phyloP scores from a whole-genome alignment of 2,113 vertebrate species.

The Euleptes europaea region DNA sequence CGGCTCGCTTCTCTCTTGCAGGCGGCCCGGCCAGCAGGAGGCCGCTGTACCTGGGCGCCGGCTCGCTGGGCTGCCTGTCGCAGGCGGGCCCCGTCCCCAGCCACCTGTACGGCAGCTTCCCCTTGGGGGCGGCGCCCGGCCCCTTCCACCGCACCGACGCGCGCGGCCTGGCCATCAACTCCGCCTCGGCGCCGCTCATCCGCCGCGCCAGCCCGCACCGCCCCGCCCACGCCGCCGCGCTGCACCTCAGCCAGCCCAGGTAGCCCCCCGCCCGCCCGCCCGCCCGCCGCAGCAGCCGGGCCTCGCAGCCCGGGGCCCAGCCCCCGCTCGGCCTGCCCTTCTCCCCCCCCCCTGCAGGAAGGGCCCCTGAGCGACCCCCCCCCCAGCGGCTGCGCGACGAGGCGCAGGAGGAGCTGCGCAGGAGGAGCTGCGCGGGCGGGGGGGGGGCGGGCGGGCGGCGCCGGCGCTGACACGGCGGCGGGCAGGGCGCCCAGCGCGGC shows the following conservation, averaged over 20 bases:
- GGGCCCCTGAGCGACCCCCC: not conserved
- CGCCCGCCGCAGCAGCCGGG: not conserved
- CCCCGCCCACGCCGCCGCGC: not conserved
- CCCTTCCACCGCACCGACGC: not conserved
- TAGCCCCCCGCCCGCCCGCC: slow-evolving; percentile 25
- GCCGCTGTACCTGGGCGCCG: not conserved
- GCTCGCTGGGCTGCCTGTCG: slow-evolving; percentile 52
- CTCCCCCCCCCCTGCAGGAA: not conserved
- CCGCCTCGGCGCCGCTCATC: not conserved
- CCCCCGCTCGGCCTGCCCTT: too few species aligned
- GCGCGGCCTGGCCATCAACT: slow-evolving; percentile 28
- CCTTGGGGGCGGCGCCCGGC: slow-evolving; percentile 29
- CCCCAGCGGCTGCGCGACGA: not conserved
- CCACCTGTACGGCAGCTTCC: slow-evolving; percentile 12
- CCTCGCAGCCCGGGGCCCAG: not conserved
- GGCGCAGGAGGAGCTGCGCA: not conserved
- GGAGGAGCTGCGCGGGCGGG: too few species aligned
- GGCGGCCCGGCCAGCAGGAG: slow-evolving; percentile 45
- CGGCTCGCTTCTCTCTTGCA: slow-evolving; percentile 43
- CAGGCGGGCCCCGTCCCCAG: not conserved
- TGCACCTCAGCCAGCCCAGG: slow-evolving; percentile 47
- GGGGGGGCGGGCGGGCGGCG: too few species aligned
- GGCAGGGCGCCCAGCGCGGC: not conserved
- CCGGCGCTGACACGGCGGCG: not conserved
- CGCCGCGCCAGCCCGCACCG: not conserved